phyloP scores from a whole-genome alignment of 2,888 invertebrate species.

The Drosophila silvestris region DNA sequence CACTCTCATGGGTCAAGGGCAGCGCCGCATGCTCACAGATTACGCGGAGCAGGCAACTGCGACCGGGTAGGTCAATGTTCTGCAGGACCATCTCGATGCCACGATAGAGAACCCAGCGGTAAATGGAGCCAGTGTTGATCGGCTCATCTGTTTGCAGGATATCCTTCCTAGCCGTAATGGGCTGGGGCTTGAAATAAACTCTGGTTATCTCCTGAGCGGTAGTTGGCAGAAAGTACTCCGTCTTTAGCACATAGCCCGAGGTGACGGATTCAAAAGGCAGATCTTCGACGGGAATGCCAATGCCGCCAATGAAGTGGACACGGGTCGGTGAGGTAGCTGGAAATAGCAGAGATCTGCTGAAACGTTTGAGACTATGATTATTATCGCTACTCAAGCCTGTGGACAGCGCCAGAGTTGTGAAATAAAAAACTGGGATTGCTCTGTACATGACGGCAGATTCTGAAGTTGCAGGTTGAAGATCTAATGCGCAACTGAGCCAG shows the following conservation, averaged over 20 bases:
- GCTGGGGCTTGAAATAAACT: conserved; percentile 77
- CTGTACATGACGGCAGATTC: conserved; percentile 28
- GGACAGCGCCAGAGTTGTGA: conserved; percentile 5
- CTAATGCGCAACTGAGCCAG: conserved; percentile 43
- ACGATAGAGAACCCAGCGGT: conserved; percentile 82
- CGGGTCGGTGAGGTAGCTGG: too few species aligned
- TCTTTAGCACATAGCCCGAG: conserved; percentile 83
- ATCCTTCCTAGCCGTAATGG: conserved; percentile 59
- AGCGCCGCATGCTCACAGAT: conserved; percentile 91
- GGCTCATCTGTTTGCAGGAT: neutral
- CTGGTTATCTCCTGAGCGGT: too few species aligned
- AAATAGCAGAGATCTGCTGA: conserved; percentile 26
- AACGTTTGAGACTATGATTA: conserved; percentile 16
- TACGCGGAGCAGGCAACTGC: conserved; percentile 90
- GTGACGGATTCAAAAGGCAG: conserved; percentile 82
- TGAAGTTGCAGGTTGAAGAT: conserved; percentile 24
- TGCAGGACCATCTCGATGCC: conserved; percentile 78
- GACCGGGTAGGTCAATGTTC: conserved; percentile 89
- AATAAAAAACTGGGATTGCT: neutral
- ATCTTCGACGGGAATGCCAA: conserved; percentile 83
- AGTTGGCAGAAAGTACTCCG: too few species aligned
- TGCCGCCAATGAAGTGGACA: conserved; percentile 83
- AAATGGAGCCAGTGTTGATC: conserved; percentile 56
- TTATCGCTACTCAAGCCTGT: conserved; percentile 6
- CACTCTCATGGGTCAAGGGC: conserved; percentile 89